Evolutionary conservation across 2,888 invertebrate genomes (phyloP).

Genomic region (Callyntrura guangdongensis): DNA sequence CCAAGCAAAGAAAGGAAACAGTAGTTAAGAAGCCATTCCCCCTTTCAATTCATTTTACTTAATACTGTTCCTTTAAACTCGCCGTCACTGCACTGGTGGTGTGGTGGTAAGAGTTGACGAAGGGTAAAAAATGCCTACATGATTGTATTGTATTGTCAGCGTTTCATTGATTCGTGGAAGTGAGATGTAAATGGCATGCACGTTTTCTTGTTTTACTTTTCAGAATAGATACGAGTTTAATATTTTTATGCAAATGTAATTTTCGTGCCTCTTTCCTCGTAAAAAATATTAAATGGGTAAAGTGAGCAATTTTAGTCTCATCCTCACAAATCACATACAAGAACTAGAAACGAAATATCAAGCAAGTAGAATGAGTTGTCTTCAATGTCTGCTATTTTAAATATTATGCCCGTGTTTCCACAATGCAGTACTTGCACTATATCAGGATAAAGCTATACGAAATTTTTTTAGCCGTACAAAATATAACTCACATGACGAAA

Average conservation of each 20-base stretch:
- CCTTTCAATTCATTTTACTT: too few relatives aligned
- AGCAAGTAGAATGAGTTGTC: not conserved
- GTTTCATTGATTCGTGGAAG: constrained; percentile 5
- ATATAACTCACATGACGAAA: too few relatives aligned
- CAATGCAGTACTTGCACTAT: not conserved
- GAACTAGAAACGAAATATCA: not conserved
- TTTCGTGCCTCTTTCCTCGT: not conserved
- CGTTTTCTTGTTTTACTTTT: constrained; percentile 5
- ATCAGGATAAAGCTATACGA: too few relatives aligned
- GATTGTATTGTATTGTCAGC: not conserved
- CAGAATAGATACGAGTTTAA: not conserved
- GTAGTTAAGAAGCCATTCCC: not conserved
- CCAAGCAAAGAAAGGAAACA: not conserved
- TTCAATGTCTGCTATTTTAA: not conserved
- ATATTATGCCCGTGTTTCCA: too few relatives aligned
- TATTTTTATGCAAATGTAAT: constrained; percentile 15
- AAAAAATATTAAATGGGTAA: constrained; percentile 28
- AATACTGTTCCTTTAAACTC: too few relatives aligned
- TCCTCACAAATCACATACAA: constrained; percentile 26
- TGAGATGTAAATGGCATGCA: constrained; percentile 1
- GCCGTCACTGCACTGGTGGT: too few relatives aligned
- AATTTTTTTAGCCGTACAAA: too few relatives aligned
- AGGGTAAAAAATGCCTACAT: not conserved
- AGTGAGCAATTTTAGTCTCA: constrained; percentile 21
- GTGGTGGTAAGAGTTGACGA: not conserved